Percentiles rank a stretch among this genome's conserved stretches.
phyloP scores from a whole-genome alignment of 2,888 invertebrate genomes.

The Ceraclea dissimilis region DNA sequence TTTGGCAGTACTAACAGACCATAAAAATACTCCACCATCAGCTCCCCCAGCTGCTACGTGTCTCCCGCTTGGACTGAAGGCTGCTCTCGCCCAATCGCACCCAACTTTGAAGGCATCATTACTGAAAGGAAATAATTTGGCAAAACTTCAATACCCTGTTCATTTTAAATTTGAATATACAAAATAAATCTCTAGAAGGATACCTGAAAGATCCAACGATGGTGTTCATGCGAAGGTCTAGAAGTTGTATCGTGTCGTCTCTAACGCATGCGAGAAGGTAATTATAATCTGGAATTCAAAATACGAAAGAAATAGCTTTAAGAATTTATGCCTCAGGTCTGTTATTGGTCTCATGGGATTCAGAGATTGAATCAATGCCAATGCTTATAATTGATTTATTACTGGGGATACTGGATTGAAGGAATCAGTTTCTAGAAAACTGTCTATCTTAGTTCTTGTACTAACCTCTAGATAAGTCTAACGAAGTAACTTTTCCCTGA shows the following conservation, averaged over 20 bases:
- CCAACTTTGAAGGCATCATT: slow-evolving; percentile 93
- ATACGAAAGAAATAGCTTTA: neutral
- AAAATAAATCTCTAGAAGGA: too few relatives aligned
- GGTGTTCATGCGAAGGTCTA: slow-evolving; percentile 92
- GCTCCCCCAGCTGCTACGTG: slow-evolving; percentile 87
- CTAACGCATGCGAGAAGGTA: slow-evolving; percentile 87
- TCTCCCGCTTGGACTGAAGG: slow-evolving; percentile 85
- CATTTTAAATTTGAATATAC: too few relatives aligned
- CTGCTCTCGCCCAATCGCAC: slow-evolving; percentile 89
- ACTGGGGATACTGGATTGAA: too few relatives aligned
- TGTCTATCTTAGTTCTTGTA: neutral
- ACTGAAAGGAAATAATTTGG: slow-evolving; percentile 50
- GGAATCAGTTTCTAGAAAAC: too few relatives aligned
- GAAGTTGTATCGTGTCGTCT: slow-evolving; percentile 89
- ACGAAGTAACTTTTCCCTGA: slow-evolving; percentile 90
- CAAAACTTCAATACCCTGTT: neutral
- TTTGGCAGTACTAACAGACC: slow-evolving; percentile 73
- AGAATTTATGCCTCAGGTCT: neutral
- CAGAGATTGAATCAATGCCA: too few relatives aligned
- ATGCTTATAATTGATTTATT: too few relatives aligned
- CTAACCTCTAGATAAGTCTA: slow-evolving; percentile 85
- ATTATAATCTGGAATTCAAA: slow-evolving; percentile 70
- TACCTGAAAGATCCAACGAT: slow-evolving; percentile 86
- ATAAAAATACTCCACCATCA: slow-evolving; percentile 87
- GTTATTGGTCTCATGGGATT: too few relatives aligned